Evolutionary conservation across 2,113 vertebrate species (phyloP), one percentile per base, ranked within the genome.

Genomic region (Varanus salvator): DNA sequence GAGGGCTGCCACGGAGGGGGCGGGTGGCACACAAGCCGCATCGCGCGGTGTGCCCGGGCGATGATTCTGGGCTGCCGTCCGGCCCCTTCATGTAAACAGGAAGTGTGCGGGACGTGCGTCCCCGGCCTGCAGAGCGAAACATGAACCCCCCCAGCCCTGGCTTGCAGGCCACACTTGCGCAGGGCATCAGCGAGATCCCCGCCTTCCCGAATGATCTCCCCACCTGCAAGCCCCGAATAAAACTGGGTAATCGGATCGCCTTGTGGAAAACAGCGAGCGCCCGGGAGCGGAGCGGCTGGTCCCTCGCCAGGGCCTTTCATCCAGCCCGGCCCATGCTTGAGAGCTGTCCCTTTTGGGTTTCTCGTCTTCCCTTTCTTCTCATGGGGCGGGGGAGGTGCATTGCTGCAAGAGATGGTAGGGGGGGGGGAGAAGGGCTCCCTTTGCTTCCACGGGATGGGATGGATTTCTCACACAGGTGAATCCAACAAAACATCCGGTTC

Each of bases 391-490:
- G 34, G 50, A 15, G 25, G 17, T 6, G 78, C 11, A 4, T 19
- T 64, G 60, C 15, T 64, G 57, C 54, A 44, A 44, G 38, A 1
- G 54, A 54, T 1, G 71, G 6, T 3, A 48, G 31, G 21, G 66
- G 31, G 21, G 4, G 9, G 21, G 15, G 38, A 78, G 69, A 75
- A 75, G 80, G 21, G 17, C 50, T 74, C 25, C 31, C 48, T n/a
- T 54, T 52, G 17, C 52, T 54, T 44, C 21, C 1, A 31, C 0
- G 34, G 34, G 64, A 23, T 0, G 23, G 48, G 21, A 34, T 3
- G 57, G 76, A 90, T 91, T 0, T 0, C 38, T 87, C 78, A 90
- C 90, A 88, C 92, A 94, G 89, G 92, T 94, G 90, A 92, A 90
- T 94, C 89, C 87, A 72, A 75, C 72, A 50, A 90, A 93, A 92